phyloP scores from a whole-genome alignment of 2,113 vertebrate species.

The Phaethornis superciliosus region DNA sequence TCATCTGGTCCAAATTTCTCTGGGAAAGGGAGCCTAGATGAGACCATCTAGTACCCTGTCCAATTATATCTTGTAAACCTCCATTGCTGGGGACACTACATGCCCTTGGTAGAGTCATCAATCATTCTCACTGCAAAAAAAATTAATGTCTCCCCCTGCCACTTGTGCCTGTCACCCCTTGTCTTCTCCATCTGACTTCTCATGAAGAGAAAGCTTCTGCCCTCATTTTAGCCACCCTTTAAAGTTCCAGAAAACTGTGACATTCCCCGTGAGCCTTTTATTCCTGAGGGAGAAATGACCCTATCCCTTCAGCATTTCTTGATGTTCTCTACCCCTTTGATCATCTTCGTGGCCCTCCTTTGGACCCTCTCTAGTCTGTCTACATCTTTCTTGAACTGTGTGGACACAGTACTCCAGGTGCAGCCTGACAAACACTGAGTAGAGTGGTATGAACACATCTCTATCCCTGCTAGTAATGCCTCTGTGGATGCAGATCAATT shows the following conservation, averaged over 20 bases:
- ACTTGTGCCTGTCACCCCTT: neutral
- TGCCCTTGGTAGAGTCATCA: neutral
- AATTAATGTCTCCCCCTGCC: neutral
- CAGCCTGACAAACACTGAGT: accelerated
- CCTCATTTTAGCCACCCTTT: neutral
- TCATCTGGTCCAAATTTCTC: neutral
- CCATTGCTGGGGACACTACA: neutral
- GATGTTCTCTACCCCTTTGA: neutral
- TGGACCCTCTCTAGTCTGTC: neutral
- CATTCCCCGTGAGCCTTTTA: neutral
- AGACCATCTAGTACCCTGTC: neutral
- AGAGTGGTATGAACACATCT: neutral
- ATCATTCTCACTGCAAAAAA: neutral
- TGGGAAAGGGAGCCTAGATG: neutral
- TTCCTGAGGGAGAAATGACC: neutral
- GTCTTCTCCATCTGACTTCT: neutral
- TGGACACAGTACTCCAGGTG: neutral
- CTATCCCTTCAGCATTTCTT: neutral
- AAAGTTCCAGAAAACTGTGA: neutral
- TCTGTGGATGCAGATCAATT: neutral
- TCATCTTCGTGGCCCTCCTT: neutral
- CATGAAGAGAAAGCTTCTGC: neutral
- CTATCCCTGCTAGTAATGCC: neutral
- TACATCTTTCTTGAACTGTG: neutral
- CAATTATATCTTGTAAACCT: neutral